Percentiles rank a stretch among this genome's conserved stretches.
Evolutionary conservation across 2,888 invertebrate genomes (phyloP).

Genomic region (Dyspetes luteomarginatus): DNA sequence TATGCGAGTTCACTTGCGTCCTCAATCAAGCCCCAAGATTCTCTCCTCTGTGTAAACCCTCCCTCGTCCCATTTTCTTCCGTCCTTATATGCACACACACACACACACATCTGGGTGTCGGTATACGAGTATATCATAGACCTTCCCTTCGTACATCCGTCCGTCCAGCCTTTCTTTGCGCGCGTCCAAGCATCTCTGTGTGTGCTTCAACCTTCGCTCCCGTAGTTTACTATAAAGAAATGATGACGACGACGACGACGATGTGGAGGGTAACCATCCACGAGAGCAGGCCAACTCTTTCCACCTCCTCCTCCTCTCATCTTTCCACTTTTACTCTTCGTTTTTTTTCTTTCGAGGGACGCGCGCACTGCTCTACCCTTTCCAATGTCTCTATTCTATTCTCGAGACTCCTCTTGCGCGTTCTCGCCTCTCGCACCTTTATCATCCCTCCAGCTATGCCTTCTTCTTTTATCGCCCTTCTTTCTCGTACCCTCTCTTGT

Average conservation of each 20-base stretch:
- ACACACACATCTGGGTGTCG: not conserved
- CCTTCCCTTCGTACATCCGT: slow-evolving; percentile 20
- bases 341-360: slow-evolving; percentile 41
- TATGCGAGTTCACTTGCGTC: not conserved
- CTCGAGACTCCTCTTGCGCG: slow-evolving; percentile 51
- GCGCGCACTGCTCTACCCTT: slow-evolving; percentile 40
- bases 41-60: not conserved
- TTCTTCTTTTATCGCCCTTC: slow-evolving; percentile 58
- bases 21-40: not conserved
- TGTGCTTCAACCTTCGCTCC: slow-evolving; percentile 20
- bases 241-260: slow-evolving; percentile 12
- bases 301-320: slow-evolving; percentile 4
- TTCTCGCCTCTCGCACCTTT: slow-evolving; percentile 47
- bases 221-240: slow-evolving; percentile 42
- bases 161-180: slow-evolving; percentile 48
- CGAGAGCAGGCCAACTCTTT: slow-evolving; percentile 48
- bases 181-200: slow-evolving; percentile 43
- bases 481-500: slow-evolving; percentile 35
- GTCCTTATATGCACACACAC: not conserved
- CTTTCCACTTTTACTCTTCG: slow-evolving; percentile 4
- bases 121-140: too few species aligned
- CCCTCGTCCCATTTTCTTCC: not conserved
- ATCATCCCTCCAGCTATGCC: slow-evolving; percentile 42
- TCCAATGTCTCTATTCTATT: slow-evolving; percentile 54
- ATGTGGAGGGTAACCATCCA: slow-evolving; percentile 55